Percentiles rank a stretch among this genome's conserved stretches.
phyloP scores from a whole-genome alignment of 2,797 vertebrate species.

The Sarcoramphus papa region DNA sequence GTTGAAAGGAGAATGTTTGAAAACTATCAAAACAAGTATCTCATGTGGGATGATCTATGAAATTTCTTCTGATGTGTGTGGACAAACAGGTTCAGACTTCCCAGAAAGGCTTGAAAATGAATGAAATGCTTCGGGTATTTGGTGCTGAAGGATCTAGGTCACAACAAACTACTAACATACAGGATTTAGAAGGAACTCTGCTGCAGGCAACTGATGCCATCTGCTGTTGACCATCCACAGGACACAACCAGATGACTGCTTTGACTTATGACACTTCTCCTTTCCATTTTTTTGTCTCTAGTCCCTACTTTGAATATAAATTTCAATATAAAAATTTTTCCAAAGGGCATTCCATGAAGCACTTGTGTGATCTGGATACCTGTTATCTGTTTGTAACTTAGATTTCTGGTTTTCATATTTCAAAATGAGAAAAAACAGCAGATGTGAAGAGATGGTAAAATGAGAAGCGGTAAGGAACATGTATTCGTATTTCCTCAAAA shows the following conservation, averaged over 20 bases:
- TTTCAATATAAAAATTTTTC: not conserved
- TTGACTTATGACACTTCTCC: not conserved
- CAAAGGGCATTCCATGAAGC: not conserved
- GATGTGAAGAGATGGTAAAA: not conserved
- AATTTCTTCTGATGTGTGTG: not conserved
- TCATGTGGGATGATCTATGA: not conserved
- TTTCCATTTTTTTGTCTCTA: not conserved
- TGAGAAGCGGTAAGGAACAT: not conserved
- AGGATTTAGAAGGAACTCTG: not conserved
- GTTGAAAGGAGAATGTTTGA: not conserved
- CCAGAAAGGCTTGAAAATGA: not conserved
- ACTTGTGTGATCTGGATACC: not conserved
- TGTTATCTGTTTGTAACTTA: not conserved
- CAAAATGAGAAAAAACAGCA: not conserved
- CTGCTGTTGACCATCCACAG: not conserved
- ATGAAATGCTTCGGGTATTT: not conserved
- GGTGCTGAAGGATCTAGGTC: not conserved
- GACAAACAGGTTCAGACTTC: not conserved
- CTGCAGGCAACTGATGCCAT: constrained; percentile 18
- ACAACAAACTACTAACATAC: not conserved
- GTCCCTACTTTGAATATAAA: not conserved
- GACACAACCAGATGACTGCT: not conserved
- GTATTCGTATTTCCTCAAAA: not conserved
- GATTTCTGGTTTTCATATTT: not conserved
- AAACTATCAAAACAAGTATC: not conserved